Base-by-base conservation (phyloP, 1,140 invertebrate species). In the Bradynema listronoti region DNA sequence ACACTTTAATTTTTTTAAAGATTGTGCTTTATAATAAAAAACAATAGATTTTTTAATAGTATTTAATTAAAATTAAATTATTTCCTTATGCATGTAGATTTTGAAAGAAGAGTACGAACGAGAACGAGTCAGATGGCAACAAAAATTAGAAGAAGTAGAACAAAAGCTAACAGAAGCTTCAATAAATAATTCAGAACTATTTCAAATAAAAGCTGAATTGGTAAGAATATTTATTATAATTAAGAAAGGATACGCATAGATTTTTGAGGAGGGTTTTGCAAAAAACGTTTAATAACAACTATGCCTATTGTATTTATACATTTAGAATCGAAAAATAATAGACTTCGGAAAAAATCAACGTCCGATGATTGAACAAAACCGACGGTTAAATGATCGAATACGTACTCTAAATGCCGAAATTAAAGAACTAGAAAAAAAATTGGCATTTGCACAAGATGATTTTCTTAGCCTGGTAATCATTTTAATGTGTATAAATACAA, bases 241-340 rank as follows among this genome's bases (percentile, higher is more conserved):
- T 19, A 63, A n/a, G 33, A 24, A 14, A 24, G 4, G 6, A 45
- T 29, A 14, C 27, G 32, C 11, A n/a, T 52, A 3, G 42, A 33
- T 11, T 39, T 39, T 19, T 39, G 11, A 39, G 36, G 36, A 39
- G 11, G 36, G 19, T 39, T 19, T 19, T 39, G 19, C 11, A 39
- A 39, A 11, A 19, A 19, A 11, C 36, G 11, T 39, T 11, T 11
- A 39, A 39, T 19, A 11, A 39, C 11, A 39, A 39, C 11, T 39
- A 11, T 19, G 36, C 11, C 41, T 14, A 5, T n/a, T 7, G n/a
- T 52, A 3, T 61, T 4, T 55, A n/a, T n/a, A n/a, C 11, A 32
- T 74, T 69, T 45, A 73, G 73, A 75, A 75, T 36, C 66, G 76
- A 54, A 75, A 75, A 45, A 75, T 75, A 22, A 71, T 75, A 41